A percentile compares a stretch with the other conserved stretches of the same genome.
Conservation (phyloP, 2,797 vertebrate genomes). For the Myotis vivesi region DNA sequence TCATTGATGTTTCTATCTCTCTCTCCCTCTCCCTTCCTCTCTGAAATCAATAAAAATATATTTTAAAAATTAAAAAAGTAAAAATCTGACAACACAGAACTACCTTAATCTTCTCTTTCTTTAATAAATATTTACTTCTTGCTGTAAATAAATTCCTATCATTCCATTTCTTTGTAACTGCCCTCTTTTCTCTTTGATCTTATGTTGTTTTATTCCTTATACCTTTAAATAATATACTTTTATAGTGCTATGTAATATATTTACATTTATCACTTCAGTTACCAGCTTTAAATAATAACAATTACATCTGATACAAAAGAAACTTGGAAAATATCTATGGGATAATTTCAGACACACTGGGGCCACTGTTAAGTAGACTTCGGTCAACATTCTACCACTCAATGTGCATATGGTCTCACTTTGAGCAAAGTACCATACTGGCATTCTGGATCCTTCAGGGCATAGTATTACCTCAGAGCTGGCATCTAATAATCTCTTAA, state of each 20-base stretch:
- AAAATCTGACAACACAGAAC: background rate
- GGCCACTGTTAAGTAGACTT: background rate
- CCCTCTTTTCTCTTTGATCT: background rate
- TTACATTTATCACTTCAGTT: background rate
- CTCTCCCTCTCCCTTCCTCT: too few species aligned
- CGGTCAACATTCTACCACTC: background rate
- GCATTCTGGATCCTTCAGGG: background rate
- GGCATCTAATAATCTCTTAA: background rate
- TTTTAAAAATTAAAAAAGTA: too few species aligned
- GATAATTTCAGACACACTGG: background rate
- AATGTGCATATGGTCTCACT: background rate
- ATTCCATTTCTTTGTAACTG: background rate
- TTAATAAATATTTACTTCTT: background rate
- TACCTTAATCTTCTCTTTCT: background rate
- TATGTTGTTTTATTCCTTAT: background rate
- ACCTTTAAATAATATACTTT: background rate
- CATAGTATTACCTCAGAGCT: background rate
- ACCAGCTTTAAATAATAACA: constrained; percentile 1
- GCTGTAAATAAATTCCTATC: background rate
- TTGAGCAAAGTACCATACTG: background rate
- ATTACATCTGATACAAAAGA: background rate
- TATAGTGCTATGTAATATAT: background rate
- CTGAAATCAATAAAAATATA: too few species aligned
- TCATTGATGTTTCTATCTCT: too few species aligned
- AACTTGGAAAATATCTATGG: background rate